Evolutionary conservation across 2,797 vertebrate genomes (phyloP).

Genomic region (Hyperoplus lanceolatus): DNA sequence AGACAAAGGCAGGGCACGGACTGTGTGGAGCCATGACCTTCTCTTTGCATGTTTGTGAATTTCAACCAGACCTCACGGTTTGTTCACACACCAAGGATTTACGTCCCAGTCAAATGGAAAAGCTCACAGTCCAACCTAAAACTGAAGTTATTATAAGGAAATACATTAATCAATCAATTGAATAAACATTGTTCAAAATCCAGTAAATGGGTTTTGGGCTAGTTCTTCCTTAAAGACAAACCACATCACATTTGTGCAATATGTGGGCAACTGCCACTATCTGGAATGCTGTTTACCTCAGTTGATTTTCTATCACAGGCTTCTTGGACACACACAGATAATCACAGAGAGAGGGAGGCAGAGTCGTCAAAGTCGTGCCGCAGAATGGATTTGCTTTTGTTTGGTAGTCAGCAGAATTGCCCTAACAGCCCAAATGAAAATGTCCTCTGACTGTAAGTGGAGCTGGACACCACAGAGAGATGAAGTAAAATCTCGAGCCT

Average conservation of each 20-base stretch:
- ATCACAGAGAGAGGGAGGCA: conserved; percentile 20
- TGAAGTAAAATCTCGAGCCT: neutral
- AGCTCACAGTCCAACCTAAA: neutral
- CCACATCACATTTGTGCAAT: neutral
- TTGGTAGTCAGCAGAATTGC: conserved; percentile 18
- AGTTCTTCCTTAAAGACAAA: conserved; percentile 14
- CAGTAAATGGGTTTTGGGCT: neutral
- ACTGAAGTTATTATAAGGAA: neutral
- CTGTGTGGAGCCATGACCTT: no score
- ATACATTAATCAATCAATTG: neutral
- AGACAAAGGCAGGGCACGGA: no score
- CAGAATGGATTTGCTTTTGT: conserved; percentile 36
- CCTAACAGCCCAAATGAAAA: conserved; percentile 20
- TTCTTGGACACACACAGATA: conserved; percentile 34
- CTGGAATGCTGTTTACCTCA: conserved; percentile 31
- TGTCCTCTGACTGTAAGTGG: conserved; percentile 5
- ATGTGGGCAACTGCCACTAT: conserved; percentile 4
- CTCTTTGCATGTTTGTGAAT: neutral
- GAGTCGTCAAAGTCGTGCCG: conserved; percentile 11
- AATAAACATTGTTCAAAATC: neutral
- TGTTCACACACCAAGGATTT: neutral
- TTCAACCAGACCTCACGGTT: neutral
- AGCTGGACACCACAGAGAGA: conserved; percentile 11
- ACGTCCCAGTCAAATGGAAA: neutral
- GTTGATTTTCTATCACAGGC: conserved; percentile 24